A percentile compares a stretch with the other conserved stretches of the same genome.
phyloP scores from a whole-genome alignment of 2,113 vertebrate genomes.

The Brachyistius frenatus region DNA sequence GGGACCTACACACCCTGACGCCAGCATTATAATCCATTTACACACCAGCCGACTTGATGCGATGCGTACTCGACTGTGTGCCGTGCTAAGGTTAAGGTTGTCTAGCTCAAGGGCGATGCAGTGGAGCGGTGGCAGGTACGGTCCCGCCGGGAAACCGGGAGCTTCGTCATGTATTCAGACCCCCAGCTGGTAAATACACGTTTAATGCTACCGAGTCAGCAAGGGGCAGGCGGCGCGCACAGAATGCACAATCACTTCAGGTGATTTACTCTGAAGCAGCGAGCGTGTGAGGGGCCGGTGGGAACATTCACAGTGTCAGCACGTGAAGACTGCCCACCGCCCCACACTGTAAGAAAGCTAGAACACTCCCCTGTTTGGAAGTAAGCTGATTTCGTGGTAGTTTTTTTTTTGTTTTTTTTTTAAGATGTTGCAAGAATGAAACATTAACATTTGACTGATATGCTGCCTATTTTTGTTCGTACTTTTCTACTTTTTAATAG shows the following conservation, averaged over 20 bases:
- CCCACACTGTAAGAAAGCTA: too few species aligned
- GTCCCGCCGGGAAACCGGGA: constrained; percentile 54
- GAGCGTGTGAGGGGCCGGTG: constrained; percentile 8
- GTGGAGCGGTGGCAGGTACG: constrained; percentile 52
- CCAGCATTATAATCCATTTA: constrained; percentile 63
- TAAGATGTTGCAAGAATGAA: too few species aligned
- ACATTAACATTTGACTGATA: too few species aligned
- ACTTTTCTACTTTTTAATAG: too few species aligned
- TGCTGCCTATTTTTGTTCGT: too few species aligned
- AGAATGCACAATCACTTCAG: constrained; percentile 57
- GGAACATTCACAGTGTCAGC: constrained; percentile 23
- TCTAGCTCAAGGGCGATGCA: constrained; percentile 74
- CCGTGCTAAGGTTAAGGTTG: constrained; percentile 65
- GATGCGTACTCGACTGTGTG: constrained; percentile 34
- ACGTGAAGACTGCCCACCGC: not conserved
- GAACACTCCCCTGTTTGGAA: too few species aligned
- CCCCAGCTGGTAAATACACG: constrained; percentile 71
- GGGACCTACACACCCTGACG: constrained; percentile 62
- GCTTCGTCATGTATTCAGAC: constrained; percentile 57
- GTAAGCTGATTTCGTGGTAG: too few species aligned
- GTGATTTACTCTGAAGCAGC: constrained; percentile 33
- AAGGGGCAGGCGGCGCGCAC: not conserved
- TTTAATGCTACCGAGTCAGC: constrained; percentile 62
- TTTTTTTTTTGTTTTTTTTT: too few species aligned
- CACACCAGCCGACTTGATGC: constrained; percentile 46